Base-by-base conservation (phyloP, 2,888 invertebrate genomes). In the Colostygia pectinataria region DNA sequence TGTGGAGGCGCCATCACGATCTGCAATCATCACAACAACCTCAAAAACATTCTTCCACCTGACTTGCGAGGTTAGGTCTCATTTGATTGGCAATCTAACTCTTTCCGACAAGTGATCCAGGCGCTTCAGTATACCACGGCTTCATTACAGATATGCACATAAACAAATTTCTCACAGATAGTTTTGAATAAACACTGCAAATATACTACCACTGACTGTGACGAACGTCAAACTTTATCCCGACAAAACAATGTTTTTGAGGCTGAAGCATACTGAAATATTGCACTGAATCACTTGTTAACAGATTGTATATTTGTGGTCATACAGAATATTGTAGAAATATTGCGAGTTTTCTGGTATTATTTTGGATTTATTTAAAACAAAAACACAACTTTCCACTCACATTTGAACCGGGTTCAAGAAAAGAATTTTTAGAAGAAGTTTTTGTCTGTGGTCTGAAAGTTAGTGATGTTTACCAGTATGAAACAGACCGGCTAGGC, bases 1-100 rank as follows among this genome's bases (percentile, higher is more conserved):
- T 92, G 93, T 74, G 93, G 92, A 82, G 94, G 94, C 85, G 95
- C 94, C 96, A 96, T 96, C 92, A 68, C 66, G 80, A 86, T 80
- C 83, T 82, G 76, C 44, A 74, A 65, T 72, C 63, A 73, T 59
- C 70, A 74, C 71, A 51, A 71, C 73, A 74, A 74, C 73, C 68
- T 78, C 71, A 74, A 77, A 76, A 76, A 71, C 71, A 71, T 71
- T 56, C 46, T 52, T 68, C 77, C 83, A 83, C 80, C 80, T 79
- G 80, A 83, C 62, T 58, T 52, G 13, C 20, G n/a, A 63, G 66
- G 64, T 77, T 73, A 83, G 70, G 77, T 74, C 71, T 69, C 37
- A 58, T 63, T 54, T 68, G 54, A 68, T 63, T 70, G 59, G 48
- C 28, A 55, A 41, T 49, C 55, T 48, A 50, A 55, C 40, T 55